Base-by-base conservation (phyloP, 2,888 invertebrate genomes). In the Therioaphis trifolii region DNA sequence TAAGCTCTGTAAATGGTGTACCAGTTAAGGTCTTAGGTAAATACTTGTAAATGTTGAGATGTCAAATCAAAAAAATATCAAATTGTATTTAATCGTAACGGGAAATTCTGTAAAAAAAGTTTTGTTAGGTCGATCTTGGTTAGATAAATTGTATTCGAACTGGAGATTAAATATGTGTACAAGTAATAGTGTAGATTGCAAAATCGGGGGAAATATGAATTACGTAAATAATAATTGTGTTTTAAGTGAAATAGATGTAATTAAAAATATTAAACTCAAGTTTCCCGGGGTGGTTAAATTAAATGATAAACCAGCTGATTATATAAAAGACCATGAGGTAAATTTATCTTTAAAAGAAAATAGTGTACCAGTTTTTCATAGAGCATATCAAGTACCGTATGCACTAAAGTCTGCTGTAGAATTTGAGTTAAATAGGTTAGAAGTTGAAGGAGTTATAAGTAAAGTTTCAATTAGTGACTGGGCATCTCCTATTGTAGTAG, bases 401-500 rank as follows among this genome's bases (percentile, higher is more conserved):
- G 84, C 74, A 11, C 27, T 85, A 18, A 72, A 49, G 11, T 24
- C 40, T 68, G 21, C 40, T 5, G 78, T 78, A n/a, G 24, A 84
- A 21, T 27, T 5, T n/a, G 61, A 58, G 15, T n/a, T 84, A 14
- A 35, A 63, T n/a, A 43, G 46, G 14, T 46, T 72, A 35, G 78
- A 61, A n/a, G 12, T 9, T 0, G 35, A 46, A 52, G 79, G 79
- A 24, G 35, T 63, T 35, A 49, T 77, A n/a, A 61, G 43, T 21
- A 69, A 46, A 40, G 71, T 85, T 7, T 24, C 27, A 43, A 55
- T 29, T 49, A 68, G 75, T 29, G 72, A 80, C 9, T 85, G 85
- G 85, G 85, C 85, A 24, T 77, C 85, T 15, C 85, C 85, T 15
- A 78, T 80, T 72, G 85, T 84, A 24, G 80, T 76, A 11, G 85